Evolutionary conservation across 2,113 vertebrate species (phyloP), one percentile per base, ranked within the genome.

Genomic region (Nothocercus nigrocapillus): DNA sequence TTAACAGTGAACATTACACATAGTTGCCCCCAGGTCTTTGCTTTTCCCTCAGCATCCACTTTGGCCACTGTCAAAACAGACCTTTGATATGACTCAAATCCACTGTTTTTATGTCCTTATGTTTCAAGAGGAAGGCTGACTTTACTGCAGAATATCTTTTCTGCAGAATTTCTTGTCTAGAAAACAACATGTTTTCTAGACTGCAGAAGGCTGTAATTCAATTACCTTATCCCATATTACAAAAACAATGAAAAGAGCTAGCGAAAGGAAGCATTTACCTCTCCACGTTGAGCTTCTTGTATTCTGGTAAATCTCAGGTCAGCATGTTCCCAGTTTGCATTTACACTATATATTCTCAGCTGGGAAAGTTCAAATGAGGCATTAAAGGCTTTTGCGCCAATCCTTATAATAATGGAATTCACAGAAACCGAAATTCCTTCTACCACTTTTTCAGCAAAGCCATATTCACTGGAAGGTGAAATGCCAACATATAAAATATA

Each of bases 381-480:
- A 93, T 99, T 99, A 95, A 99, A 99, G 87, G 99, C 99, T 98
- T 99, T 99, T 94, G 99, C 99, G 16, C 99, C 98, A 98, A 99
- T 99, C 94, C 98, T 96, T 96, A 99, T 99, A 87, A 99, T 82
- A 84, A 99, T 99, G 96, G 99, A 99, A 97, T 99, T 99, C 93
- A 99, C 99, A 90, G 99, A 99, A 95, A 99, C 98, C 11, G 99
- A 98, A 93, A 99, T 99, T 67, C 99, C 99, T 97, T 99, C 99
- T 34, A 99, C 99, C 80, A 99, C 99, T 97, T 99, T 99, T 97
- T 99, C 99, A 79, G 99, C 99, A 98, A 99, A 99, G 95, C 99
- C 98, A 85, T 99, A 99, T 96, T 99, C 99, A 97, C 99, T 99
- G 97, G 18, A 97, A 97, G 96, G 85, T 44, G 81, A 96, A 97